These are phyloP conservation scores for Spea multiplicata DNA, from an alignment of 2,113 vertebrate genomes.

Conservation along the genomic window DNA sequence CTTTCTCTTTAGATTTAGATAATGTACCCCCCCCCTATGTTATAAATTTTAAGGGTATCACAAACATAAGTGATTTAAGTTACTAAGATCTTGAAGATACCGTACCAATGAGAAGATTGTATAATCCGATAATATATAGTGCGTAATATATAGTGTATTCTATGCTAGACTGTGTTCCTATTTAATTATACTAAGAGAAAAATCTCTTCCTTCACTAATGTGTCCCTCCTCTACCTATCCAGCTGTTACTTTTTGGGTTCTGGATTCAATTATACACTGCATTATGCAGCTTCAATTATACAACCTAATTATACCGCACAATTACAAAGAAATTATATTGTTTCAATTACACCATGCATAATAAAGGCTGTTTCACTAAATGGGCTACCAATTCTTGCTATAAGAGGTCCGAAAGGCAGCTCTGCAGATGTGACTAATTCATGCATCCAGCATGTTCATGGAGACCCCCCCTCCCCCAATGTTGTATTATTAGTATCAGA, in stretches of 20 bases:
- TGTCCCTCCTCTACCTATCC: conserved; percentile 39
- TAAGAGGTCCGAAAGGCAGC: conserved; percentile 15
- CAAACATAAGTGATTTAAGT: no score
- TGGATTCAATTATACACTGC: conserved; percentile 36
- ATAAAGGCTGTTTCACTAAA: conserved; percentile 36
- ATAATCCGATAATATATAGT: no score
- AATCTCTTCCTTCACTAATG: background rate
- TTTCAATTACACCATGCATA: conserved; percentile 38
- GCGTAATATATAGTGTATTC: no score
- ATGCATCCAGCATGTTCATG: no score
- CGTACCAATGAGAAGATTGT: no score
- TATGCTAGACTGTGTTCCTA: background rate
- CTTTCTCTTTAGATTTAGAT: no score
- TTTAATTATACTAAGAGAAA: background rate
- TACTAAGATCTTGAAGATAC: no score
- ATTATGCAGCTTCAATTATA: conserved; percentile 17
- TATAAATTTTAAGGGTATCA: no score
- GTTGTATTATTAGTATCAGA: no score
- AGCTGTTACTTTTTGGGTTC: conserved; percentile 32
- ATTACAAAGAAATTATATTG: conserved; percentile 15
- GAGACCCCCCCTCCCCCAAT: no score
- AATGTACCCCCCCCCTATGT: no score
- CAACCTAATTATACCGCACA: conserved; percentile 33
- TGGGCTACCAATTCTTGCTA: conserved; percentile 11
- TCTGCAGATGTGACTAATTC: conserved; percentile 5